Evolutionary conservation across 2,888 invertebrate genomes (phyloP).

Genomic region (Dinocampus coccinellae): DNA sequence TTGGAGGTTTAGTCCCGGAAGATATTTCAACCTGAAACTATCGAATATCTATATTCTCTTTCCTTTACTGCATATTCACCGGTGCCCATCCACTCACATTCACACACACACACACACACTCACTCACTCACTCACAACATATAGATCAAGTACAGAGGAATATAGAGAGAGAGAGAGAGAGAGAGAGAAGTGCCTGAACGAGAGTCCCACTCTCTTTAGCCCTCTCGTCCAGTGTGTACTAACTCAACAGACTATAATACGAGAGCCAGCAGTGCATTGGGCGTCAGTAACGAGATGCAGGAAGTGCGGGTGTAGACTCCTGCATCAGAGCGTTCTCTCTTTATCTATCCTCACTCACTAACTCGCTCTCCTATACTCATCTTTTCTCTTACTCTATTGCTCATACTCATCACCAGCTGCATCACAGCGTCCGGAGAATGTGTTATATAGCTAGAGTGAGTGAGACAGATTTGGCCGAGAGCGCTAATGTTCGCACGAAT

Average conservation of each 20-base stretch:
- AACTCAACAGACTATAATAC: constrained; percentile 59
- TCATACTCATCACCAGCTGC: constrained; percentile 5
- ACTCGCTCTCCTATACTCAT: neutral
- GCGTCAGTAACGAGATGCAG: constrained; percentile 67
- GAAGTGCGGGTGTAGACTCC: constrained; percentile 60
- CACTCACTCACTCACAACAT: neutral
- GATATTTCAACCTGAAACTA: constrained; percentile 17
- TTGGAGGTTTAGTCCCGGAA: constrained; percentile 39
- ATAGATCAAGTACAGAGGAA: neutral
- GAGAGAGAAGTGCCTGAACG: constrained; percentile 10
- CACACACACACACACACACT: neutral
- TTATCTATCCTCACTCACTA: constrained; percentile 4
- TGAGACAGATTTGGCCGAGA: constrained; percentile 53
- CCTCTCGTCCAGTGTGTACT: constrained; percentile 5
- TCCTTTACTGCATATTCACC: constrained; percentile 6
- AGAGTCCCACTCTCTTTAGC: no score
- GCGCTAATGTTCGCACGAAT: constrained; percentile 66
- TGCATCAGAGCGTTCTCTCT: constrained; percentile 25
- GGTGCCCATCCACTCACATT: neutral
- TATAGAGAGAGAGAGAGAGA: neutral
- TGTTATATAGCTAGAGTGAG: constrained; percentile 10
- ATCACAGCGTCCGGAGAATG: constrained; percentile 29
- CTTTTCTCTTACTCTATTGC: neutral
- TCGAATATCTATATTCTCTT: constrained; percentile 9
- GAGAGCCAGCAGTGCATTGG: constrained; percentile 61